These are phyloP conservation scores for Chaetoderma sp. DNA, from an alignment of 2,888 invertebrate genomes.

Conservation along the genomic window DNA sequence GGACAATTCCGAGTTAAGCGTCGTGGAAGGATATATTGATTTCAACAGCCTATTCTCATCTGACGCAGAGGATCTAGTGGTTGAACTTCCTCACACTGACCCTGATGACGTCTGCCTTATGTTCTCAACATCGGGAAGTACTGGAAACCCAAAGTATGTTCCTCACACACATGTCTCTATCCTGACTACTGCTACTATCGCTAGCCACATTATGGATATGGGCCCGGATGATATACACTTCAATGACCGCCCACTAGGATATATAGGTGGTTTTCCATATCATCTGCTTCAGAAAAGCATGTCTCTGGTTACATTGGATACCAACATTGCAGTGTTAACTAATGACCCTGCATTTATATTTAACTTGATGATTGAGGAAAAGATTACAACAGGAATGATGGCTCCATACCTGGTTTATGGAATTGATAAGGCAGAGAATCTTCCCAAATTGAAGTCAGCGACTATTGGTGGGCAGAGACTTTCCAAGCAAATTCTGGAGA, in stretches of 20 bases:
- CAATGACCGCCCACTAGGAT: neutral
- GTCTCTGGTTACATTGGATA: neutral
- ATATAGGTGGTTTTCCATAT: neutral
- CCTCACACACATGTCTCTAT: neutral
- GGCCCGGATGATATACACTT: neutral
- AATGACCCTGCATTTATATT: neutral
- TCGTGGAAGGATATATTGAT: too few species aligned
- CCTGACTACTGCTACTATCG: neutral
- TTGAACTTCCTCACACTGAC: neutral
- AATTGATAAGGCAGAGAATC: neutral
- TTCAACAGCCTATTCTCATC: too few species aligned
- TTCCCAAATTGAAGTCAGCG: neutral
- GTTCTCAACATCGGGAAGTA: conserved; percentile 16
- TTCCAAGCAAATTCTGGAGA: neutral
- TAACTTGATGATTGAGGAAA: neutral
- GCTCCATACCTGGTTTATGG: neutral
- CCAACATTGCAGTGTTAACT: neutral
- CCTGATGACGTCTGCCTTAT: conserved; percentile 14
- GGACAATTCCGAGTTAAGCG: too few species aligned
- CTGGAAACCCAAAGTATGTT: conserved; percentile 17
- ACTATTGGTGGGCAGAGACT: neutral
- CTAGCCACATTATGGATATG: neutral
- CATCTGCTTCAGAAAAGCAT: neutral
- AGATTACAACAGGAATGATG: neutral
- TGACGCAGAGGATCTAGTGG: too few species aligned